These are phyloP conservation scores for Pegoplata infirma DNA, from an alignment of 2,888 invertebrate genomes.

Conservation along the genomic window DNA sequence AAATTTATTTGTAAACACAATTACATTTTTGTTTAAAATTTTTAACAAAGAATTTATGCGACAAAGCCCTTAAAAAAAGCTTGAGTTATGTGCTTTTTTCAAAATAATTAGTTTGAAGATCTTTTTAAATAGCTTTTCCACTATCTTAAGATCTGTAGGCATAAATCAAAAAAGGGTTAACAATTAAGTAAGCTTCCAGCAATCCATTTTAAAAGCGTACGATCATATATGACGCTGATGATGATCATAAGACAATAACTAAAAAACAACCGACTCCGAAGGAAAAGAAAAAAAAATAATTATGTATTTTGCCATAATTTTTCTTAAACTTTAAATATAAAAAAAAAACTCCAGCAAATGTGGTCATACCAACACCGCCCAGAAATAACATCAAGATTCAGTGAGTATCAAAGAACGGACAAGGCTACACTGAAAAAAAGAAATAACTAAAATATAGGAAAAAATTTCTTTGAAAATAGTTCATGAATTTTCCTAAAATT, in stretches of 20 bases:
- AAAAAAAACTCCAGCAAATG: constrained; percentile 48
- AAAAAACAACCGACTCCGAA: not conserved
- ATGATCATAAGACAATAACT: constrained; percentile 27
- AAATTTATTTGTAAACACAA: too few species aligned
- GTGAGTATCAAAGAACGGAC: not conserved
- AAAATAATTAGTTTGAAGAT: too few species aligned
- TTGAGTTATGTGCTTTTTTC: too few species aligned
- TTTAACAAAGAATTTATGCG: too few species aligned
- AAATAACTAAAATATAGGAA: too few species aligned
- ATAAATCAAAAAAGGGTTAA: constrained; percentile 40
- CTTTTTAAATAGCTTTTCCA: too few species aligned
- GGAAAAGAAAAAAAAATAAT: constrained; percentile 69
- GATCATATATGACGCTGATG: constrained; percentile 23
- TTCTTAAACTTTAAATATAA: constrained; percentile 45
- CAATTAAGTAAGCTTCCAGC: constrained; percentile 20
- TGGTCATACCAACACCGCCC: constrained; percentile 54
- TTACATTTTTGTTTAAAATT: too few species aligned
- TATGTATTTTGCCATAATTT: constrained; percentile 75
- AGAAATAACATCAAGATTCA: constrained; percentile 43
- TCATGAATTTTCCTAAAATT: too few species aligned
- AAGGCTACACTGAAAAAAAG: too few species aligned
- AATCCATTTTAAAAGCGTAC: not conserved
- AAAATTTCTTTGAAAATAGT: too few species aligned
- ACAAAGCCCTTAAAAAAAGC: too few species aligned
- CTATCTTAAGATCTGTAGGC: too few species aligned